Evolutionary conservation across 2,797 vertebrate species (phyloP), one percentile per base, ranked within the genome.

Genomic region (Numenius phaeopus): DNA sequence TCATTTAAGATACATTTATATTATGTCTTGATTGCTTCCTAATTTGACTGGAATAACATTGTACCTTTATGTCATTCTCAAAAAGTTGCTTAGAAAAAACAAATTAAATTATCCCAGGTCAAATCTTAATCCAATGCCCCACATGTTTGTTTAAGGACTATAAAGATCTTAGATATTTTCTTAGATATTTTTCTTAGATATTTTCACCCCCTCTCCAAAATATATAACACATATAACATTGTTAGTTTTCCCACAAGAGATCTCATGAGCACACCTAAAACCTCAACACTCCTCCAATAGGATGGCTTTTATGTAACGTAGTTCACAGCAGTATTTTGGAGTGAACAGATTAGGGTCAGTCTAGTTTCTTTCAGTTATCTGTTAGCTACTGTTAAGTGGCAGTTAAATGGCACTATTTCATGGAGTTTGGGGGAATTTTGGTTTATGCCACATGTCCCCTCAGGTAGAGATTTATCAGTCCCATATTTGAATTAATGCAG

Each of bases 221-320:
- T 2, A 2, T 14, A 49, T 49, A 59, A 16, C 0, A 0, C 22
- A 6, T 70, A 29, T 24, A 83, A 30, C 34, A 62, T 30, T 61
- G n/a, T 70, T 66, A 59, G 21, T 80, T 89, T 94, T 87, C 78
- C 57, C 20, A 27, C 50, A 85, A 80, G 29, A 77, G 46, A 50
- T 34, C 24, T 37, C 39, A 49, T 44, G 17, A 39, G 3, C 13
- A 32, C 39, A 55, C n/a, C 47, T 66, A 46, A 0, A 44, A 73
- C 26, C 34, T 66, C 61, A n/a, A 67, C 26, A 12, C 3, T 79
- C 18, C 39, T 79, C 85, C 71, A 61, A 0, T 16, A 49, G 19
- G 10, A 55, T 26, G 37, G 10, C 11, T 73, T 92, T 91, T 57
- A 47, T n/a, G 47, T 34, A 72, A 14, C 42, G 32, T 3, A 47